Conservation (phyloP, 92 coral and sea anemone genomes). For the Palythoa grandiflora region DNA sequence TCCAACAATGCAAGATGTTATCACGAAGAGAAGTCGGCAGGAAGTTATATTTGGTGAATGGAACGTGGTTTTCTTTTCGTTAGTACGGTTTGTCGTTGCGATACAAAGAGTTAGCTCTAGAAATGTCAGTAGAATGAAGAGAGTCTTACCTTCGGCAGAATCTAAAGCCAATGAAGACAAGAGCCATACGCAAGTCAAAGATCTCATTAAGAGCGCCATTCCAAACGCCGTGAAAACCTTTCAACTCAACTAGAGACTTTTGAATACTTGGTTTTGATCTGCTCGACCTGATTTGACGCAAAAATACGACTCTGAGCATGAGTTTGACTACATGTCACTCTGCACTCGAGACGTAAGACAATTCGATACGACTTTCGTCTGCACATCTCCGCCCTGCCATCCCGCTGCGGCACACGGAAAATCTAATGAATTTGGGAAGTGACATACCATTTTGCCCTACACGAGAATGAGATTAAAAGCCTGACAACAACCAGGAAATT, state of each 20-base stretch:
- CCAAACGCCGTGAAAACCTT: conserved; percentile 9
- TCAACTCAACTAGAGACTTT: conserved; percentile 19
- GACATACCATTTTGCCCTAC: conserved; percentile 26
- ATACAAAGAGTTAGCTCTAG: neutral
- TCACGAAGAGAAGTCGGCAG: neutral
- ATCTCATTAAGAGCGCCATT: conserved; percentile 9
- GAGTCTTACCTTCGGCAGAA: conserved; percentile 31
- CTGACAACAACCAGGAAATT: conserved; percentile 35
- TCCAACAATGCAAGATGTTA: neutral
- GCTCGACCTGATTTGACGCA: conserved; percentile 28
- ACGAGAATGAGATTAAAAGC: conserved; percentile 2
- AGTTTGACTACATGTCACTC: conserved; percentile 36
- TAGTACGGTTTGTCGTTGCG: neutral
- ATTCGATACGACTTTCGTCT: conserved; percentile 11
- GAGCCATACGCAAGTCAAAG: conserved; percentile 13
- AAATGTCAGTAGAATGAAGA: neutral
- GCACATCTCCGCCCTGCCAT: neutral
- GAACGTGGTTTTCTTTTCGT: neutral
- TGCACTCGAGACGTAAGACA: conserved; percentile 34
- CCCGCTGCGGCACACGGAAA: conserved; percentile 41
- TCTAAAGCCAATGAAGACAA: neutral
- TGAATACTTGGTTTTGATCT: conserved; percentile 19
- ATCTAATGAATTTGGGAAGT: conserved; percentile 20
- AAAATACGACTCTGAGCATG: conserved; percentile 28
- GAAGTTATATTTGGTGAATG: neutral